Evolutionary conservation across 2,888 invertebrate species (phyloP).

Genomic region (Tinea semifulvella): DNA sequence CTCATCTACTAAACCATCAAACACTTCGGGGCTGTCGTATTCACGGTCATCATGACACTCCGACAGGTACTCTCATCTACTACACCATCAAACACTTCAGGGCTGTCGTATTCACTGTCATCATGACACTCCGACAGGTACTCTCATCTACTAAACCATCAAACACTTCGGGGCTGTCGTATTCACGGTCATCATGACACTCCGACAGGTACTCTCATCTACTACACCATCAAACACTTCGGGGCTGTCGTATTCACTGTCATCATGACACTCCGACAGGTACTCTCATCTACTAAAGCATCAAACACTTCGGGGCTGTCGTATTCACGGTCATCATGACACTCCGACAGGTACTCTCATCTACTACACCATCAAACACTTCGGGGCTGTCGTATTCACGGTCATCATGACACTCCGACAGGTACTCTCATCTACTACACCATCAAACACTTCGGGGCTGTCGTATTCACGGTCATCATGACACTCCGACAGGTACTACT

Average conservation of each 20-base stretch:
- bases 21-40: too few species aligned
- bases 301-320: too few species aligned
- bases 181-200: too few species aligned
- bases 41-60: too few species aligned
- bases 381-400: slow-evolving; percentile 96
- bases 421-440: slow-evolving; percentile 97
- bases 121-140: slow-evolving; percentile 96
- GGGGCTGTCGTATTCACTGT: slow-evolving; percentile 97
- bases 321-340: too few species aligned
- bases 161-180: too few species aligned
- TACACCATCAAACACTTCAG: slow-evolving; percentile 95
- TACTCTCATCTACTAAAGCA: too few species aligned
- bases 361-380: slow-evolving; percentile 92
- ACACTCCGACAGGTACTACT: slow-evolving; percentile 93
- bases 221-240: slow-evolving; percentile 92
- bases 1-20: too few species aligned
- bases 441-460: slow-evolving; percentile 93
- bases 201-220: slow-evolving; percentile 98
- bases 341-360: too few species aligned
- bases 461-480: slow-evolving; percentile 98
- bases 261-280: slow-evolving; percentile 97
- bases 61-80: slow-evolving; percentile 97
- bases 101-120: slow-evolving; percentile 95
- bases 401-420: slow-evolving; percentile 98
- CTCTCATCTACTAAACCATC: too few species aligned